These are phyloP conservation scores for Suncus etruscus DNA, from an alignment of 2,113 vertebrate species.

Conservation along the genomic window DNA sequence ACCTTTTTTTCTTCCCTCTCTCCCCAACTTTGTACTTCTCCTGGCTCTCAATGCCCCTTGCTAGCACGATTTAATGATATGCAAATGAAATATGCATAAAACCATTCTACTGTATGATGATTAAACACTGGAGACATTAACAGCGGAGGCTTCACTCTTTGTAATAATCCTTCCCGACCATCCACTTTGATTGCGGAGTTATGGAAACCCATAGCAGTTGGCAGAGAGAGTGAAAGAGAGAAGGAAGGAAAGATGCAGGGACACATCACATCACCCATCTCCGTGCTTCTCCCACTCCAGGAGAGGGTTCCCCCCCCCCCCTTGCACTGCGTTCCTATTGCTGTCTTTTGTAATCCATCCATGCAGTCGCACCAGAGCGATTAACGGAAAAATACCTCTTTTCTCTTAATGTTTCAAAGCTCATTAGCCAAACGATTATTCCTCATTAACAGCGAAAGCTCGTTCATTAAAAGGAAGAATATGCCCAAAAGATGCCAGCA, in stretches of 20 bases:
- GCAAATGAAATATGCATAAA: constrained; percentile 99
- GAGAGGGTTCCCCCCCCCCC: constrained; percentile 81
- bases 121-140: constrained; percentile 99
- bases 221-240: constrained; percentile 82
- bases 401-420: constrained; percentile 95
- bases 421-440: constrained; percentile 98
- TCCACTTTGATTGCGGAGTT: constrained; percentile 89
- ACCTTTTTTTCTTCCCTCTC: constrained; percentile 81
- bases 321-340: constrained; percentile 86
- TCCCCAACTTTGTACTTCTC: constrained; percentile 91
- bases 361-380: constrained; percentile 94
- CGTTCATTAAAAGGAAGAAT: constrained; percentile 90
- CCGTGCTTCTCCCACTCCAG: constrained; percentile 87
- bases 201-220: constrained; percentile 89
- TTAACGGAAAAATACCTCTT: constrained; percentile 92
- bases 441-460: constrained; percentile 90
- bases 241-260: constrained; percentile 83
- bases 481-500: constrained; percentile 95
- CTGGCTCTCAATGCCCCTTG: constrained; percentile 90
- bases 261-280: constrained; percentile 87
- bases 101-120: constrained; percentile 98
- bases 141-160: constrained; percentile 90
- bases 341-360: constrained; percentile 99
- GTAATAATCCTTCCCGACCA: constrained; percentile 89
- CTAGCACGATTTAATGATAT: constrained; percentile 97